Percentiles rank a stretch among this genome's conserved stretches.
Evolutionary conservation across 1,140 invertebrate genomes (phyloP).

Genomic region (Zophobas morio): DNA sequence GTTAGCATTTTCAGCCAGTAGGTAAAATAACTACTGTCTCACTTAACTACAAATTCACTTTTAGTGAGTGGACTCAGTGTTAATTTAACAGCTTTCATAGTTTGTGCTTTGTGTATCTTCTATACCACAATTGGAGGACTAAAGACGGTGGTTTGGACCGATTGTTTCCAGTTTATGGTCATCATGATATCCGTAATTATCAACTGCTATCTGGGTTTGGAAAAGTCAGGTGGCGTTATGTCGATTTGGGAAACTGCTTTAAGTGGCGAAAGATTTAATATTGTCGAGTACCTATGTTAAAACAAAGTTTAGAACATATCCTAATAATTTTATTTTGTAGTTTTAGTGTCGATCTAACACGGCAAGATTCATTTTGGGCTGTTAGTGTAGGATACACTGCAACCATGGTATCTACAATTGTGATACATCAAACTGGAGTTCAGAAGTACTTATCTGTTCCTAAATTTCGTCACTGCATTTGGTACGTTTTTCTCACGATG

Average conservation of each 20-base stretch:
- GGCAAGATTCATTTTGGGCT: conserved; percentile 74
- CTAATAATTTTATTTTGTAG: conserved; percentile 66
- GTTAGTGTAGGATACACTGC: conserved; percentile 72
- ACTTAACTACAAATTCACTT: neutral
- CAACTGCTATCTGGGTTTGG: conserved; percentile 75
- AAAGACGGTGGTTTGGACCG: conserved; percentile 82
- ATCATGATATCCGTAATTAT: conserved; percentile 78
- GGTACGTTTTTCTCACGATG: conserved; percentile 63
- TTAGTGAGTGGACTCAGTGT: conserved; percentile 79
- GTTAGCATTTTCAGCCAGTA: conserved; percentile 75
- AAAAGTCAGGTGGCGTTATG: conserved; percentile 76
- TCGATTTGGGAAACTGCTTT: conserved; percentile 69
- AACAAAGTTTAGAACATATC: neutral
- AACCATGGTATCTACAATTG: conserved; percentile 73
- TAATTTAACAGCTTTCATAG: conserved; percentile 76
- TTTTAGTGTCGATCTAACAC: conserved; percentile 70
- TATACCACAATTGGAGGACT: conserved; percentile 84
- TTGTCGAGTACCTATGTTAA: conserved; percentile 20
- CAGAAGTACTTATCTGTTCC: conserved; percentile 74
- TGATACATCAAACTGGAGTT: conserved; percentile 73
- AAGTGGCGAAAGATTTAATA: conserved; percentile 67
- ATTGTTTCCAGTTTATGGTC: conserved; percentile 78
- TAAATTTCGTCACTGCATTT: conserved; percentile 69
- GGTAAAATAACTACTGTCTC: conserved; percentile 46
- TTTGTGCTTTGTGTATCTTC: conserved; percentile 83